These are phyloP conservation scores for Sicus ferrugineus DNA, from an alignment of 2,888 invertebrate species.

Conservation along the genomic window DNA sequence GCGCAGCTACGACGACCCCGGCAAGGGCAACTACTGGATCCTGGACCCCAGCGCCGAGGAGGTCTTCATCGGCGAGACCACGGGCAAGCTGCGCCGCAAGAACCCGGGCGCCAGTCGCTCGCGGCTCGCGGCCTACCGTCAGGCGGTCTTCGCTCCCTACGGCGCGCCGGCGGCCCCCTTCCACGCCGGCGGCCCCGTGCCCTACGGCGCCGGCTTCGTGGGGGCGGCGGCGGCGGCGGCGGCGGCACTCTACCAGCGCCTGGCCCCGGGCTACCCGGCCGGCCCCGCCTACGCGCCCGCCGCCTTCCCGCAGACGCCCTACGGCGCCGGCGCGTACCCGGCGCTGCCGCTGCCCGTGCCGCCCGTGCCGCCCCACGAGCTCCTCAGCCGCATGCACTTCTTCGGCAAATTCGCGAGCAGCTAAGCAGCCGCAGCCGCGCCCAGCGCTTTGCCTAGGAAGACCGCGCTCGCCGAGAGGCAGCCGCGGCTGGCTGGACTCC, in stretches of 20 bases:
- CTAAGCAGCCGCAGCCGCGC: too few relatives aligned
- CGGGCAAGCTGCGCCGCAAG: constrained; percentile 91
- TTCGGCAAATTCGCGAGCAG: constrained; percentile 58
- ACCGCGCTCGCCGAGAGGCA: constrained; percentile 25
- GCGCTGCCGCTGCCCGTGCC: constrained; percentile 43
- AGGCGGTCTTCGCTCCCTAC: constrained; percentile 64
- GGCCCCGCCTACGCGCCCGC: constrained; percentile 24
- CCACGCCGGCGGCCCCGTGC: constrained; percentile 44
- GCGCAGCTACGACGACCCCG: constrained; percentile 97
- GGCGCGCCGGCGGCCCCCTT: constrained; percentile 46
- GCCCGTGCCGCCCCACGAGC: constrained; percentile 60
- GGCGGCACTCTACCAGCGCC: constrained; percentile 60
- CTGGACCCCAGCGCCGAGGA: constrained; percentile 97
- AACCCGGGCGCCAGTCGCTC: constrained; percentile 91
- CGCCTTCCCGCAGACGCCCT: constrained; percentile 36
- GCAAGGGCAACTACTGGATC: constrained; percentile 99
- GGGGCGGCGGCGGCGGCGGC: constrained; percentile 55
- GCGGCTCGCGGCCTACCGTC: constrained; percentile 86
- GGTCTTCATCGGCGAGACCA: constrained; percentile 97
- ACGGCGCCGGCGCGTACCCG: constrained; percentile 37
- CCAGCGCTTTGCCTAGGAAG: not conserved
- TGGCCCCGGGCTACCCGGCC: constrained; percentile 53
- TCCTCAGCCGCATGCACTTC: constrained; percentile 65
- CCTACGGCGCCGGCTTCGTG: constrained; percentile 46
- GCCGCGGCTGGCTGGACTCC: not conserved